Evolutionary conservation across 1,140 invertebrate genomes (phyloP).

Genomic region (Araneus ventricosus): DNA sequence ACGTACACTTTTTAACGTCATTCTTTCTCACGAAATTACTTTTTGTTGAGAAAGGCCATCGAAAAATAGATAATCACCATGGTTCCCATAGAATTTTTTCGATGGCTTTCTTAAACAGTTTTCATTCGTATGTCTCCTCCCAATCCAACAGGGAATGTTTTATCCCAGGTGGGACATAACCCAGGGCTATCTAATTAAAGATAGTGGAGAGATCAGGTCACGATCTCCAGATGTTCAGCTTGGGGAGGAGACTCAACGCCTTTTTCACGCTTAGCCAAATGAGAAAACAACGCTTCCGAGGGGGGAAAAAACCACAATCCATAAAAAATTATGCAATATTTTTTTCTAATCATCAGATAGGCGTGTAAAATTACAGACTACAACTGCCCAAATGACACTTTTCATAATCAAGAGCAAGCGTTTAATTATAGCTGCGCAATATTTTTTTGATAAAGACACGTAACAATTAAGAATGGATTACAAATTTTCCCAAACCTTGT

Average conservation of each 20-base stretch:
- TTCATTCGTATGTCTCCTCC: background rate
- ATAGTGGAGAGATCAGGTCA: background rate
- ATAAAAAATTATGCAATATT: background rate
- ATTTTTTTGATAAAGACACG: background rate
- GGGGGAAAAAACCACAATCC: background rate
- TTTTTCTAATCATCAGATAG: background rate
- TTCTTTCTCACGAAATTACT: too few species aligned
- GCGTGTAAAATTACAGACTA: constrained; percentile 16
- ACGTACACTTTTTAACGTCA: too few species aligned
- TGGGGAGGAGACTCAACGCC: background rate
- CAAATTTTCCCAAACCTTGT: background rate
- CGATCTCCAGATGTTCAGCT: background rate
- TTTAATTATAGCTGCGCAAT: background rate
- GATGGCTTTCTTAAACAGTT: too few species aligned
- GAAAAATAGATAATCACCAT: too few species aligned
- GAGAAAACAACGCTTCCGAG: background rate
- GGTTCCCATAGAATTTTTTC: too few species aligned
- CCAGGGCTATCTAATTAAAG: background rate
- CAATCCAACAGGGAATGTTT: background rate
- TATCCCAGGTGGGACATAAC: background rate
- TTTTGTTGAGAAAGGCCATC: too few species aligned
- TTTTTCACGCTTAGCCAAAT: constrained; percentile 11
- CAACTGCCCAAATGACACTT: background rate
- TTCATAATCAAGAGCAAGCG: background rate
- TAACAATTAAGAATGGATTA: background rate